Conservation (phyloP, 2,797 vertebrate genomes). For the Phalanger gymnotis region DNA sequence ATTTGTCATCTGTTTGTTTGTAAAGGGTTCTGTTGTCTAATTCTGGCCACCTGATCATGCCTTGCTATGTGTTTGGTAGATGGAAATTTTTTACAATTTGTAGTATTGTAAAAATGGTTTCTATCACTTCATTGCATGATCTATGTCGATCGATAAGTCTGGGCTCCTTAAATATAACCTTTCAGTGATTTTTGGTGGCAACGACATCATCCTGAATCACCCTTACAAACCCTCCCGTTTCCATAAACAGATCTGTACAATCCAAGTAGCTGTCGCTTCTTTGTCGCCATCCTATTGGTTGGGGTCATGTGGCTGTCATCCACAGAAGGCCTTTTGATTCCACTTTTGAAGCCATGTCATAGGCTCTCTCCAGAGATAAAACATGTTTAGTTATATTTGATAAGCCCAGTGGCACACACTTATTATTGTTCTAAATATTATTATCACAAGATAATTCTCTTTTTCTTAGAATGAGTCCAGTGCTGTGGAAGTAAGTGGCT, state of each 20-base stretch:
- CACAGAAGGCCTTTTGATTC: neutral
- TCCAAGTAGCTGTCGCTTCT: neutral
- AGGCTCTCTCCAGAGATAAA: neutral
- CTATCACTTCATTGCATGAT: neutral
- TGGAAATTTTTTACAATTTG: neutral
- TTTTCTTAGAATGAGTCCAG: neutral
- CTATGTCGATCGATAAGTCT: neutral
- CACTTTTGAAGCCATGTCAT: neutral
- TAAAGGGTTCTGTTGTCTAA: neutral
- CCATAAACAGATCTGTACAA: neutral
- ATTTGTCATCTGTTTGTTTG: neutral
- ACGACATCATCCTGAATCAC: neutral
- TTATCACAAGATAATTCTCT: neutral
- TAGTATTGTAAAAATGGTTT: neutral
- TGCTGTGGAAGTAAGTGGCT: neutral
- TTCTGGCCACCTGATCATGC: neutral
- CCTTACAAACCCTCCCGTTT: neutral
- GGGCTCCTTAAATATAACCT: neutral
- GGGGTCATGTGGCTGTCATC: neutral
- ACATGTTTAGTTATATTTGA: neutral
- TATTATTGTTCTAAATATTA: neutral
- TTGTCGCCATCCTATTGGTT: neutral
- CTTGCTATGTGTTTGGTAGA: neutral
- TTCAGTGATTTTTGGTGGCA: neutral
- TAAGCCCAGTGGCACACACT: neutral